A percentile compares a stretch with the other conserved stretches of the same genome.
Conservation (phyloP, 1,140 invertebrate species). For the Tetramorium parvispinum region DNA sequence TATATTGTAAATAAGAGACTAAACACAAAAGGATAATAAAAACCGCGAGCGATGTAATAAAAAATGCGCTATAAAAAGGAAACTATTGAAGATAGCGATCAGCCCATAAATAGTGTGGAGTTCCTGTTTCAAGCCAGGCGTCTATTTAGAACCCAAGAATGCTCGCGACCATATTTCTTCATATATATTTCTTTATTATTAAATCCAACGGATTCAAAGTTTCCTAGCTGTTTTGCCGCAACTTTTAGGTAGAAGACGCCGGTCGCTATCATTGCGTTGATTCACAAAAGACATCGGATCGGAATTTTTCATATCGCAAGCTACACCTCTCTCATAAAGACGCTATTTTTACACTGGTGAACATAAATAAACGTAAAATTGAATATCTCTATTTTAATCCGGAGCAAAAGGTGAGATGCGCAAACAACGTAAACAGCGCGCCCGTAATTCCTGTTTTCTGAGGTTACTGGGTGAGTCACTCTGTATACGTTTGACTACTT, state of each 20-base stretch:
- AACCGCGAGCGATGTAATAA: constrained; percentile 13
- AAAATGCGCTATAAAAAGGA: constrained; percentile 43
- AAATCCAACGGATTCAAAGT: background rate
- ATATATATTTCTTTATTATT: constrained; percentile 15
- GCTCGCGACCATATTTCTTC: background rate
- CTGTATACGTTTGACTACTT: constrained; percentile 28
- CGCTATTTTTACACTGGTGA: background rate
- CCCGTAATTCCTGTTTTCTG: constrained; percentile 22
- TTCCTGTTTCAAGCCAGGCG: background rate
- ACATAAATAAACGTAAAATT: background rate
- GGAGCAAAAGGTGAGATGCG: background rate
- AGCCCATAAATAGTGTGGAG: constrained; percentile 7
- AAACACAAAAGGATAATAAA: constrained; percentile 11
- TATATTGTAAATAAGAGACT: constrained; percentile 32
- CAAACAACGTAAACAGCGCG: background rate
- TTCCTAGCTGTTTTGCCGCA: background rate
- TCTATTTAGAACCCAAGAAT: constrained; percentile 20
- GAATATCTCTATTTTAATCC: background rate
- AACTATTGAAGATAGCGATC: constrained; percentile 30
- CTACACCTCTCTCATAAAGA: background rate
- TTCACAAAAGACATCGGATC: background rate
- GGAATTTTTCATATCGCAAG: background rate
- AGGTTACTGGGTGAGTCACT: constrained; percentile 33
- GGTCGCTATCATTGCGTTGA: background rate
- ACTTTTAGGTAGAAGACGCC: background rate